Evolutionary conservation across 2,888 invertebrate genomes (phyloP).

Genomic region (Maniola hyperantus): DNA sequence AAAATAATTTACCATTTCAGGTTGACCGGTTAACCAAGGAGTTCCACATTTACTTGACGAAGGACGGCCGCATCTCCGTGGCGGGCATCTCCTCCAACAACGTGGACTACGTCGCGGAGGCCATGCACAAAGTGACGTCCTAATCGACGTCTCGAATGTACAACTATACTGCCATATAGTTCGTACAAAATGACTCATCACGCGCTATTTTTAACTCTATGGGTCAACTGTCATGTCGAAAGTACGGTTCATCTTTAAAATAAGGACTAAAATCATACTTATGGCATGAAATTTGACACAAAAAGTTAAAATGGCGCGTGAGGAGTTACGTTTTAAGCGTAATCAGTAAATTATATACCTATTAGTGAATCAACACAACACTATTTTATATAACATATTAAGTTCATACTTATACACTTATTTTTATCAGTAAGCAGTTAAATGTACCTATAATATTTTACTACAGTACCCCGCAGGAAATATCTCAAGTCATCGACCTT

Average conservation of each 20-base stretch:
- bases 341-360: conserved; percentile 1
- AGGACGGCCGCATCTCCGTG: conserved; percentile 99
- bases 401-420: not conserved
- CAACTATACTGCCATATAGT: conserved; percentile 38
- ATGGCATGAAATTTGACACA: no score
- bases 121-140: conserved; percentile 95
- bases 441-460: not conserved
- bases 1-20: conserved; percentile 80
- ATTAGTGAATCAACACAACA: not conserved
- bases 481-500: no score
- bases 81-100: conserved; percentile 98
- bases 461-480: no score
- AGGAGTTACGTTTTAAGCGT: no score
- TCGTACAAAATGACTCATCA: no score
- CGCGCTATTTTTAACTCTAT: no score
- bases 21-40: conserved; percentile 94
- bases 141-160: conserved; percentile 62
- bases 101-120: conserved; percentile 96
- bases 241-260: no score
- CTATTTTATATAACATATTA: conserved; percentile 14
- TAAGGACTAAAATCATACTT: no score
- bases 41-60: conserved; percentile 96
- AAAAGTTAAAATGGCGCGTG: no score
- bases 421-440: not conserved
- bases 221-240: no score